Conservation (phyloP, 2,797 vertebrate genomes). For the Echiichthys vipera region DNA sequence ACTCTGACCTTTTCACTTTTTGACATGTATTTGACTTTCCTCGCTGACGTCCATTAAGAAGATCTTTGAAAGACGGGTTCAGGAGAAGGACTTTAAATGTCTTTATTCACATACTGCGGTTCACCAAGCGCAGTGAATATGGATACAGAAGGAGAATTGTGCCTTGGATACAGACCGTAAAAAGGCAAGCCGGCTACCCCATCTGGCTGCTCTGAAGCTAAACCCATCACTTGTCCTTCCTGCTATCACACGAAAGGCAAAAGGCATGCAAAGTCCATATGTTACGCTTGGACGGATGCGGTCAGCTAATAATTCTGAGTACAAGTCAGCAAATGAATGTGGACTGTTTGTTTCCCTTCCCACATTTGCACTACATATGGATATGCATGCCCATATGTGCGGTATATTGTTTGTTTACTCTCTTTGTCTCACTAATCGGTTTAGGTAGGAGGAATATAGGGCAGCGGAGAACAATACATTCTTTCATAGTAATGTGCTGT, state of each 20-base stretch:
- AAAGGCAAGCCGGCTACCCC: slow-evolving; percentile 64
- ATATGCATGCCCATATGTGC: slow-evolving; percentile 8
- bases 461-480: neutral
- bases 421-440: slow-evolving; percentile 10
- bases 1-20: slow-evolving; percentile 31
- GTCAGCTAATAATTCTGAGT: slow-evolving; percentile 26
- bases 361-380: slow-evolving; percentile 26
- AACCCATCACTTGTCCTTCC: slow-evolving; percentile 64
- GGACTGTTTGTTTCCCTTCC: slow-evolving; percentile 19
- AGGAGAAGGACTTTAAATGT: slow-evolving; percentile 17
- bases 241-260: slow-evolving; percentile 44
- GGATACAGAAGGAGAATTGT: slow-evolving; percentile 33
- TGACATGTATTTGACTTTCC: slow-evolving; percentile 20
- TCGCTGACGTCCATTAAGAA: neutral
- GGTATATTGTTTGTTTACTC: neutral
- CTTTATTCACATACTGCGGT: slow-evolving; percentile 11
- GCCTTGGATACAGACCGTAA: slow-evolving; percentile 59
- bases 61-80: slow-evolving; percentile 1
- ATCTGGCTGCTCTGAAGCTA: slow-evolving; percentile 60
- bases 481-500: neutral
- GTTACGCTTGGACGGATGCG: slow-evolving; percentile 41
- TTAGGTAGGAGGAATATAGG: neutral
- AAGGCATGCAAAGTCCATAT: slow-evolving; percentile 65
- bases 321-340: slow-evolving; percentile 31
- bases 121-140: slow-evolving; percentile 25